These are phyloP conservation scores for Notoglanidium macrostoma DNA, from an alignment of 2,797 vertebrate genomes.

Conservation along the genomic window DNA sequence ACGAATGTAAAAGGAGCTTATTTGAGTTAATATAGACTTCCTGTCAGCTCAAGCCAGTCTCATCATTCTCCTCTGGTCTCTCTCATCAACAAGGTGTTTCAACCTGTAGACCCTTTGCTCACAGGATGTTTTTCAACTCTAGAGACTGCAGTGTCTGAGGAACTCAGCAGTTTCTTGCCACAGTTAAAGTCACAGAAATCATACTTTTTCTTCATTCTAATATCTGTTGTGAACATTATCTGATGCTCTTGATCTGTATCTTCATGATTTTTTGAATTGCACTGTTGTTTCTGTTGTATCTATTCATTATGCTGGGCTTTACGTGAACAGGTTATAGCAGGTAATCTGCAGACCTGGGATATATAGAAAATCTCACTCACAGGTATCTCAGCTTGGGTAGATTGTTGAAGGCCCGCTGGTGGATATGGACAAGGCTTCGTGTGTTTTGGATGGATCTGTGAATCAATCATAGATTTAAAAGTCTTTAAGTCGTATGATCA, in stretches of 20 bases:
- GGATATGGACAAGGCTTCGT: conserved; percentile 78
- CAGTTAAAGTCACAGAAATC: neutral
- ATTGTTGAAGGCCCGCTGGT: conserved; percentile 77
- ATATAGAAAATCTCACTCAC: conserved; percentile 68
- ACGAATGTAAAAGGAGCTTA: no score
- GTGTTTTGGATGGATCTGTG: conserved; percentile 85
- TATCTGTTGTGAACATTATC: neutral
- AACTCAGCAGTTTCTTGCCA: neutral
- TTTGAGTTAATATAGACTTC: no score
- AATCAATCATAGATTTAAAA: conserved; percentile 37
- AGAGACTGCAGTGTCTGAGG: neutral
- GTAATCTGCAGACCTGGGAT: neutral
- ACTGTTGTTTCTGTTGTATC: neutral
- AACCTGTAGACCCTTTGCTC: no score
- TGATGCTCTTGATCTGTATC: neutral
- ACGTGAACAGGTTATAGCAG: neutral
- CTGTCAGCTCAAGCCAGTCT: neutral
- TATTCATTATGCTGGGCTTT: neutral
- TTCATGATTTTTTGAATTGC: neutral
- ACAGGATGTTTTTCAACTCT: neutral
- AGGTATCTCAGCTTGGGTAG: conserved; percentile 84
- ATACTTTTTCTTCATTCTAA: neutral
- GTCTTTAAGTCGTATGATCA: neutral
- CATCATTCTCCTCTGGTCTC: neutral
- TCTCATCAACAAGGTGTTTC: neutral